Conservation (phyloP, 1,140 invertebrate genomes). For the Nebria ingens region DNA sequence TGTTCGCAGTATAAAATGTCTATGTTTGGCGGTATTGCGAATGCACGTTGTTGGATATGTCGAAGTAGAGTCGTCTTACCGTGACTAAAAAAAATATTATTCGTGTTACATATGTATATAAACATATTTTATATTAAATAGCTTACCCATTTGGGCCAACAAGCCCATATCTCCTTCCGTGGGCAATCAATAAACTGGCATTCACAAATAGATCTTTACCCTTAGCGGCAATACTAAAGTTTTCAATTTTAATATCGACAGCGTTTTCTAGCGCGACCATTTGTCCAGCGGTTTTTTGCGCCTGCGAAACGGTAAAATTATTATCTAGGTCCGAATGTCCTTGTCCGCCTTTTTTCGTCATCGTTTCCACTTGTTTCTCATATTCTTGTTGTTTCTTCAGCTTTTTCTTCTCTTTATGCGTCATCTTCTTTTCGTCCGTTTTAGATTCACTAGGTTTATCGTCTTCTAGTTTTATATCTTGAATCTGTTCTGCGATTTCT, state of each 20-base stretch:
- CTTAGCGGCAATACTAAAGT: conserved; percentile 95
- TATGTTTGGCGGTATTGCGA: conserved; percentile 91
- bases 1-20: conserved; percentile 98
- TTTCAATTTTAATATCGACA: conserved; percentile 97
- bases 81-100: conserved; percentile 48
- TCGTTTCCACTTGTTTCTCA: conserved; percentile 79
- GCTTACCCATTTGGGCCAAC: conserved; percentile 94
- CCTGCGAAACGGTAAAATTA: conserved; percentile 94
- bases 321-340: conserved; percentile 80
- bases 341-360: conserved; percentile 79
- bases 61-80: conserved; percentile 97
- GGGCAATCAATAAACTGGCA: conserved; percentile 87
- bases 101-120: not conserved
- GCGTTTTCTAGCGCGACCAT: conserved; percentile 83
- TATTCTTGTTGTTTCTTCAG: conserved; percentile 87
- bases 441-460: too few species aligned
- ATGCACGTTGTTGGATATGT: conserved; percentile 79
- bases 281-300: conserved; percentile 76
- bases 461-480: conserved; percentile 8
- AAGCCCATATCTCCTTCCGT: conserved; percentile 89
- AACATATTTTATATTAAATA: too few species aligned
- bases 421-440: conserved; percentile 74
- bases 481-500: too few species aligned
- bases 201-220: conserved; percentile 98
- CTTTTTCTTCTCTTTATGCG: conserved; percentile 93